Percentiles rank a stretch among this genome's conserved stretches.
These are phyloP conservation scores for Ectropis grisescens DNA, from an alignment of 1,140 invertebrate genomes.

Conservation along the genomic window DNA sequence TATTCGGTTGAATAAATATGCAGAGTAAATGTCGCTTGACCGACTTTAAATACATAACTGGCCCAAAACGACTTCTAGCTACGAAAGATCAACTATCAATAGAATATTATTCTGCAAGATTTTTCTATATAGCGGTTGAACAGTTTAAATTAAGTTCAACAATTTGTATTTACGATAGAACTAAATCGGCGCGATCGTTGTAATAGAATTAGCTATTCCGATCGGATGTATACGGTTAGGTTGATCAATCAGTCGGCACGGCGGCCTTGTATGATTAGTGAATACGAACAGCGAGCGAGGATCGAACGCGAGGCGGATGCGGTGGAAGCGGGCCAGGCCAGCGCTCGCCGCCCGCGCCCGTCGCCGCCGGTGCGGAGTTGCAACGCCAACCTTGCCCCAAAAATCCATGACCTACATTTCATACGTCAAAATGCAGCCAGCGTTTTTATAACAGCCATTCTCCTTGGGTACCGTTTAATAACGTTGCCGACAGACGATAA, in stretches of 20 bases:
- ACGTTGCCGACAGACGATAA: slow-evolving; percentile 1
- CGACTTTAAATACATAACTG: background rate
- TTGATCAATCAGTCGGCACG: slow-evolving; percentile 42
- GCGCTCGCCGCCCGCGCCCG: slow-evolving; percentile 18
- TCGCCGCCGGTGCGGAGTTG: slow-evolving; percentile 12
- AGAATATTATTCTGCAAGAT: too few relatives aligned
- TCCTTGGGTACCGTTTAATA: slow-evolving; percentile 32
- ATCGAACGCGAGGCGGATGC: slow-evolving; percentile 58
- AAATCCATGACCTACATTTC: slow-evolving; percentile 61
- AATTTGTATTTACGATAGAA: too few relatives aligned
- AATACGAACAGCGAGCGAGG: slow-evolving; percentile 36
- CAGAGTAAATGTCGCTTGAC: background rate
- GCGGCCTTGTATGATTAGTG: slow-evolving; percentile 49
- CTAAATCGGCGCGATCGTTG: too few relatives aligned
- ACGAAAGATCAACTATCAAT: background rate
- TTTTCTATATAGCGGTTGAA: too few relatives aligned
- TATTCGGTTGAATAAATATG: background rate
- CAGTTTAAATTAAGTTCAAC: too few relatives aligned
- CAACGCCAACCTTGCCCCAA: slow-evolving; percentile 56
- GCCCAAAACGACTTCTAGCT: background rate
- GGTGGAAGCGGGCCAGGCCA: slow-evolving; percentile 36
- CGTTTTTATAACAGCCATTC: slow-evolving; percentile 47
- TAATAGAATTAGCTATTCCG: slow-evolving; percentile 31
- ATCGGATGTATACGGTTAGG: slow-evolving; percentile 46
- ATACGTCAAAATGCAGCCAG: slow-evolving; percentile 47